These are phyloP conservation scores for Haemorhous mexicanus DNA, from an alignment of 2,113 vertebrate species.

Conservation along the genomic window DNA sequence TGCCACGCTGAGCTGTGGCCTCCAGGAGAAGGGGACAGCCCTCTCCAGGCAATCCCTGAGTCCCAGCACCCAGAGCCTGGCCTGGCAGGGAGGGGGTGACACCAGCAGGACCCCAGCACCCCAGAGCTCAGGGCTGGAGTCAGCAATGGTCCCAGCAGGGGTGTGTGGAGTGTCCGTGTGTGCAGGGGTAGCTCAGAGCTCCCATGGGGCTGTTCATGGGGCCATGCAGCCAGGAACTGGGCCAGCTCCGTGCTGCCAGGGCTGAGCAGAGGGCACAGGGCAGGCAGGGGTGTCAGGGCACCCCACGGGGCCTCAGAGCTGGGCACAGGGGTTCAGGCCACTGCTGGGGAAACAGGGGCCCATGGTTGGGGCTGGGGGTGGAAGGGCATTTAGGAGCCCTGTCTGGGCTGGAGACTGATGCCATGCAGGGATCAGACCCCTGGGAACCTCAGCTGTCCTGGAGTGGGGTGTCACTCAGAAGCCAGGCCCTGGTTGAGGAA, in stretches of 20 bases:
- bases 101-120: background rate
- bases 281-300: background rate
- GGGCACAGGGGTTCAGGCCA: background rate
- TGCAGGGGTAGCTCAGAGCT: background rate
- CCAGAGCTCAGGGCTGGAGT: background rate
- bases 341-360: background rate
- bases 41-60: rapidly evolving
- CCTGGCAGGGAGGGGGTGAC: background rate
- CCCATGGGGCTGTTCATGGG: rapidly evolving
- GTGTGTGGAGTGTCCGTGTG: rapidly evolving
- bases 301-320: background rate
- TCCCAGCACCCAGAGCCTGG: background rate
- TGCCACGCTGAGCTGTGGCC: rapidly evolving
- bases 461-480: background rate
- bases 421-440: background rate
- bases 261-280: background rate
- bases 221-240: background rate
- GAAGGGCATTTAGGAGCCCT: background rate
- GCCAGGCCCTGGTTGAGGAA: background rate
- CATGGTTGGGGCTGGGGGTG: background rate
- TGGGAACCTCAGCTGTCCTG: background rate
- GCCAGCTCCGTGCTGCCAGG: background rate
- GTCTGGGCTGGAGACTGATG: too few species aligned
- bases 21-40: background rate
- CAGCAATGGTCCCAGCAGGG: rapidly evolving